These are phyloP conservation scores for Tachypleus tridentatus DNA, from an alignment of 1,140 invertebrate species.

Conservation along the genomic window DNA sequence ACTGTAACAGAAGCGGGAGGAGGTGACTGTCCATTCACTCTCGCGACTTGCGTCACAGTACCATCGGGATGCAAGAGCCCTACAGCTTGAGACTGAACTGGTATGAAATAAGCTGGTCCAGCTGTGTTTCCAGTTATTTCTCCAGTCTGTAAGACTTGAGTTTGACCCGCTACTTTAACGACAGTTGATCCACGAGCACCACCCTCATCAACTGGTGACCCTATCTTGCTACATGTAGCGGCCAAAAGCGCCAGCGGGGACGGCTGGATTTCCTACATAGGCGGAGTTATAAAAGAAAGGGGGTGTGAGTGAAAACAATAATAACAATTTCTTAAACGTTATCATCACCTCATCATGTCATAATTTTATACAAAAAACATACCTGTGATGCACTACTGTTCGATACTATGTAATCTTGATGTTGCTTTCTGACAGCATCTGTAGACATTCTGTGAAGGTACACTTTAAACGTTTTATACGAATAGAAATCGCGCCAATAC, in stretches of 20 bases:
- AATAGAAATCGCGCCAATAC: slow-evolving; percentile 1
- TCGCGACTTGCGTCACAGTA: slow-evolving; percentile 21
- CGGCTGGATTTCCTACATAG: slow-evolving; percentile 33
- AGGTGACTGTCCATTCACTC: not conserved
- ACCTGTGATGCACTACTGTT: slow-evolving; percentile 23
- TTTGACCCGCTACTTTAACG: slow-evolving; percentile 14
- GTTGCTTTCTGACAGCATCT: slow-evolving; percentile 16
- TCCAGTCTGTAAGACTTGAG: slow-evolving; percentile 25
- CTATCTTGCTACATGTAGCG: slow-evolving; percentile 61
- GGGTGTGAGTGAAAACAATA: slow-evolving; percentile 12
- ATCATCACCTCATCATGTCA: not conserved
- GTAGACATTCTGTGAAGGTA: slow-evolving; percentile 18
- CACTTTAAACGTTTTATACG: slow-evolving; percentile 8
- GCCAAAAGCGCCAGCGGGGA: slow-evolving; percentile 58
- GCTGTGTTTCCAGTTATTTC: slow-evolving; percentile 23
- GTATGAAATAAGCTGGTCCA: slow-evolving; percentile 17
- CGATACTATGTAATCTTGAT: slow-evolving; percentile 24
- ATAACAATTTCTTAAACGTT: slow-evolving; percentile 4
- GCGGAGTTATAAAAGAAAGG: slow-evolving; percentile 22
- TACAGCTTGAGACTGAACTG: slow-evolving; percentile 25
- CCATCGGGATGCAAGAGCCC: slow-evolving; percentile 22
- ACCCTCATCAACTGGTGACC: slow-evolving; percentile 32
- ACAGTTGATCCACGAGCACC: slow-evolving; percentile 18
- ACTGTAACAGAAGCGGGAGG: slow-evolving; percentile 15
- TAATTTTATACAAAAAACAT: slow-evolving; percentile 6